Evolutionary conservation across 2,888 invertebrate species (phyloP).

Genomic region (Phragmatobia fuliginosa): DNA sequence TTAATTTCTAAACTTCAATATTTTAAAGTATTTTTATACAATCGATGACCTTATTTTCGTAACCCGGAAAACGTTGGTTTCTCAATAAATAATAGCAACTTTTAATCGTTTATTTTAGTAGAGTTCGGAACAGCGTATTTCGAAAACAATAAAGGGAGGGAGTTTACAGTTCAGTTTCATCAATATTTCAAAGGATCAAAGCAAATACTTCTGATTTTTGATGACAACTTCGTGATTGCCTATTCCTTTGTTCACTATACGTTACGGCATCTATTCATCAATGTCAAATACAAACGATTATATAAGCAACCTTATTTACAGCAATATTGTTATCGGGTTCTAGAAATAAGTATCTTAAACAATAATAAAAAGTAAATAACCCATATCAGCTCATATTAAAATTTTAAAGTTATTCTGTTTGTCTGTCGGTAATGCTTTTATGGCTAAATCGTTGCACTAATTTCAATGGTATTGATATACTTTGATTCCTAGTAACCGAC

Average conservation of each 20-base stretch:
- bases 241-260: background rate
- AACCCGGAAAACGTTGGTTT: background rate
- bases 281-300: background rate
- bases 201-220: constrained; percentile 2
- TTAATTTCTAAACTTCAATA: too few relatives aligned
- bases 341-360: background rate
- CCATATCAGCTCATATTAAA: too few relatives aligned
- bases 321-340: background rate
- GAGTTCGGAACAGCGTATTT: background rate
- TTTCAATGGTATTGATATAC: too few relatives aligned
- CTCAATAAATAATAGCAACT: background rate
- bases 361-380: background rate
- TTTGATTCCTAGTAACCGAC: too few relatives aligned
- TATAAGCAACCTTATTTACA: background rate
- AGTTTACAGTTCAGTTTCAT: background rate
- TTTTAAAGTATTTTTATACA: too few relatives aligned
- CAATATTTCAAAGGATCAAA: background rate
- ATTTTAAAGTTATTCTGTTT: too few relatives aligned
- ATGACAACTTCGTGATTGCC: background rate
- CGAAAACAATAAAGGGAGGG: background rate
- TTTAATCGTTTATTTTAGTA: background rate
- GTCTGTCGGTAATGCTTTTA: too few relatives aligned
- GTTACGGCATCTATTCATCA: background rate
- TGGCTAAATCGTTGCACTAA: too few relatives aligned
- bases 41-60: too few relatives aligned